phyloP scores from a whole-genome alignment of 2,888 invertebrate genomes.

The Lamproptera curius region DNA sequence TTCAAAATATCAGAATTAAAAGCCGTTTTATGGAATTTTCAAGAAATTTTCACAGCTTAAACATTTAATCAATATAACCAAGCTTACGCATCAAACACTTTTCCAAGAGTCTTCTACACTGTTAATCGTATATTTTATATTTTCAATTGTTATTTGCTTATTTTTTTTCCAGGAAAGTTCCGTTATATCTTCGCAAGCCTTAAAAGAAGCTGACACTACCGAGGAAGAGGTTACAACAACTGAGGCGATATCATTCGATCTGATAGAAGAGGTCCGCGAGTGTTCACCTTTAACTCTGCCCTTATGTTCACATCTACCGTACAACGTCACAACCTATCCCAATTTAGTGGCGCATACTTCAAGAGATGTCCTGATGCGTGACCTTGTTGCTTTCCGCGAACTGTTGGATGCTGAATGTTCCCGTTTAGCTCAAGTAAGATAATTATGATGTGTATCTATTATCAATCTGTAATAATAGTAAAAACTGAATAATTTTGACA shows the following conservation, averaged over 20 bases:
- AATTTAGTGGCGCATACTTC: conserved; percentile 85
- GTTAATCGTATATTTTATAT: too few relatives aligned
- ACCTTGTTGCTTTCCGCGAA: conserved; percentile 90
- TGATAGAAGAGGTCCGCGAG: conserved; percentile 80
- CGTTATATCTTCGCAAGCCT: conserved; percentile 62
- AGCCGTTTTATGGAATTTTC: too few relatives aligned
- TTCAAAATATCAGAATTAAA: too few relatives aligned
- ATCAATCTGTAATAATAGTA: too few relatives aligned
- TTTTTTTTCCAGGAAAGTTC: conserved; percentile 68
- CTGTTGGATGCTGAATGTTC: conserved; percentile 95
- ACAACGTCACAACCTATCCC: conserved; percentile 91
- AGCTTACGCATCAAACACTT: too few relatives aligned
- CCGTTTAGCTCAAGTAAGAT: conserved; percentile 83
- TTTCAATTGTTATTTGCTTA: too few relatives aligned
- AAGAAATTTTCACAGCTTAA: too few relatives aligned
- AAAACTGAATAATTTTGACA: too few relatives aligned
- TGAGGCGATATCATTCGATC: conserved; percentile 50
- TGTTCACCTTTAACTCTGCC: conserved; percentile 82
- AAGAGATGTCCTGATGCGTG: conserved; percentile 80
- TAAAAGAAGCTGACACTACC: conserved; percentile 60
- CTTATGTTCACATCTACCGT: conserved; percentile 84
- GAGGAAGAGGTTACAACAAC: conserved; percentile 58
- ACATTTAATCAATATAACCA: too few relatives aligned
- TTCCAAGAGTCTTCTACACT: too few relatives aligned
- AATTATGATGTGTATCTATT: too few relatives aligned